phyloP scores from a whole-genome alignment of 2,888 invertebrate genomes.

The Drosophila kuntzei region DNA sequence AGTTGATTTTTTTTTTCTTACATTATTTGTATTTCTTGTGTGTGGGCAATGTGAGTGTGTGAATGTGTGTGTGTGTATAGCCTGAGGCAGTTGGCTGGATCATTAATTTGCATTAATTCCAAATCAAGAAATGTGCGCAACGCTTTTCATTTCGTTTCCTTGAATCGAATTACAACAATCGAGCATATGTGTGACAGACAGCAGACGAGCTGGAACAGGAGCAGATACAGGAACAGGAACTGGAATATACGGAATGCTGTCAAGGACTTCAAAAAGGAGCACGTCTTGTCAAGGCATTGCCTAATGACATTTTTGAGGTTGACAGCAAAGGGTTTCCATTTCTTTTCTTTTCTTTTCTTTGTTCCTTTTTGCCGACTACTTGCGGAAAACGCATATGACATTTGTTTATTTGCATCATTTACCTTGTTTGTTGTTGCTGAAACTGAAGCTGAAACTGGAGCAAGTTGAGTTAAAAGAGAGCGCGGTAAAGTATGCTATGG shows the following conservation, averaged over 20 bases:
- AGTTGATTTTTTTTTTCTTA: slow-evolving; percentile 30
- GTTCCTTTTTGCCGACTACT: background rate
- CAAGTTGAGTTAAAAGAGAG: slow-evolving; percentile 11
- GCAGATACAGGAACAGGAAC: slow-evolving; percentile 15
- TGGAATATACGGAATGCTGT: slow-evolving; percentile 5
- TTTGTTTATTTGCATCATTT: slow-evolving; percentile 84
- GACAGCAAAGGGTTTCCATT: slow-evolving; percentile 70
- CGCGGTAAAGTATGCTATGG: slow-evolving; percentile 70
- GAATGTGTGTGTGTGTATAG: slow-evolving; percentile 11
- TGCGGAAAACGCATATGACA: slow-evolving; percentile 76
- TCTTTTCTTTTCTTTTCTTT: background rate
- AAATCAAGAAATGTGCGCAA: slow-evolving; percentile 82
- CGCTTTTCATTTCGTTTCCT: slow-evolving; percentile 60
- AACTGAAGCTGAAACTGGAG: slow-evolving; percentile 30
- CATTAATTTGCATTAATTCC: slow-evolving; percentile 86
- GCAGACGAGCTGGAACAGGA: slow-evolving; percentile 23
- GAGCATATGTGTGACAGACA: slow-evolving; percentile 74
- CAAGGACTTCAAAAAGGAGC: slow-evolving; percentile 52
- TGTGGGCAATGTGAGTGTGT: slow-evolving; percentile 3
- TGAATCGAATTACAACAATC: slow-evolving; percentile 77
- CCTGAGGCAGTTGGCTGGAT: slow-evolving; percentile 53
- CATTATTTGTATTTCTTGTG: background rate
- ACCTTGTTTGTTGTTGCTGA: slow-evolving; percentile 60
- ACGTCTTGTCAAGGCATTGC: slow-evolving; percentile 66
- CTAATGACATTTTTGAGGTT: slow-evolving; percentile 84